A percentile compares a stretch with the other conserved stretches of the same genome.
Conservation (phyloP, 1,140 invertebrate species). For the Drosophila orosa region DNA sequence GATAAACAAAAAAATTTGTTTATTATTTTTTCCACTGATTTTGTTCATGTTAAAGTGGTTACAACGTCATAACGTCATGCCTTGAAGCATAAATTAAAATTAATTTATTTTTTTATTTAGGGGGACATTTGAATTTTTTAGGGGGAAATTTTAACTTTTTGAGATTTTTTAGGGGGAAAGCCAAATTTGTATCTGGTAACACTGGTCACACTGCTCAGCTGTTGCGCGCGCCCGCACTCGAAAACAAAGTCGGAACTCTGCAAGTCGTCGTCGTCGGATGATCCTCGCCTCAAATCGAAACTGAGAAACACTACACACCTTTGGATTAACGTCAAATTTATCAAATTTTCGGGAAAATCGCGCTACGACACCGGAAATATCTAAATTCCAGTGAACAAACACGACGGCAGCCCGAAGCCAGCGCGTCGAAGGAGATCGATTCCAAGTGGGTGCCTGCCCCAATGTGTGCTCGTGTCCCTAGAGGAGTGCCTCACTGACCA, state of each 20-base stretch:
- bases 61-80: too few species aligned
- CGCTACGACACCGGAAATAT: slow-evolving; percentile 8
- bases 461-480: slow-evolving; percentile 24
- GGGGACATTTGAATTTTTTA: too few species aligned
- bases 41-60: too few species aligned
- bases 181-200: too few species aligned
- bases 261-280: slow-evolving; percentile 23
- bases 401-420: neutral
- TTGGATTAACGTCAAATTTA: slow-evolving; percentile 60
- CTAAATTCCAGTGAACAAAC: slow-evolving; percentile 12
- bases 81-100: too few species aligned
- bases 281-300: slow-evolving; percentile 9
- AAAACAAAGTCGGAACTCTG: slow-evolving; percentile 26
- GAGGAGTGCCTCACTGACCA: neutral
- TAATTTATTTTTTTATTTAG: too few species aligned
- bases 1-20: too few species aligned
- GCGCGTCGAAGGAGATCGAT: slow-evolving; percentile 10
- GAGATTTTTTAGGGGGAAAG: too few species aligned
- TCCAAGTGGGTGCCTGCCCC: slow-evolving; percentile 18
- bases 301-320: slow-evolving; percentile 36
- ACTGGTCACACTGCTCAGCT: slow-evolving; percentile 5
- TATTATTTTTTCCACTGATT: too few species aligned
- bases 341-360: slow-evolving; percentile 12
- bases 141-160: too few species aligned
- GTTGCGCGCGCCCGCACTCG: slow-evolving; percentile 13